Base-by-base conservation (phyloP, 2,888 invertebrate species). In the Trissolcus japonicus region DNA sequence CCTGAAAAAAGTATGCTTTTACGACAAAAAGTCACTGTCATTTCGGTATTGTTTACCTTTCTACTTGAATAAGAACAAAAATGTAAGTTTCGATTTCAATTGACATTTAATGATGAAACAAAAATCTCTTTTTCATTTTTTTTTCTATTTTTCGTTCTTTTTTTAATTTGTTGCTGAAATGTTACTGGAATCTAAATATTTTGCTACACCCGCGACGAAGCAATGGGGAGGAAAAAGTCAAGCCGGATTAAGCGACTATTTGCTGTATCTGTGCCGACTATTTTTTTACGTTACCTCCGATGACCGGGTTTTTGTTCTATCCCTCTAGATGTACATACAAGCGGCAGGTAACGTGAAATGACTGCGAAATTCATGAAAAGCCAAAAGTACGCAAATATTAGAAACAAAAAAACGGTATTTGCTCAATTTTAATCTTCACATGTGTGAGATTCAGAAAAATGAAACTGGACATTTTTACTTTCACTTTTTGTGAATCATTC, bases 261-360 rank as follows among this genome's bases (percentile, higher is more conserved):
- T 63, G 53, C 48, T 43, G 51, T 51, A 72, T 63, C 46, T 59
- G 14, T 41, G 17, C 35, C 59, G 72, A 63, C 63, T 57, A 63
- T 72, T 72, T 72, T 72, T 72, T 72, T 46, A 53, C 46, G 72
- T 51, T 72, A 57, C 25, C 35, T 54, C 54, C 65, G 65, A 65
- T 65, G 40, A 7, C 35, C 59, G 65, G 59, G 72, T 59, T 63
- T 59, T 65, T 16, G 48, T 35, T 53, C 57, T 72, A 72, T 72
- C 72, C 29, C 54, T 16, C 48, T 54, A 59, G 65, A 72, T 65
- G 72, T 72, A 65, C 35, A 72, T 72, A 72, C 35, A 72, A 72
- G 65, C 59, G 54, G 21, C 53, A 62, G 63, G 65, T 72, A 72
- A 65, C 72, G 53, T 72, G 59, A 72, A 53, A 72, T 65, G 72